Evolutionary conservation across 2,113 vertebrate genomes (phyloP).

Genomic region (Bufo bufo): DNA sequence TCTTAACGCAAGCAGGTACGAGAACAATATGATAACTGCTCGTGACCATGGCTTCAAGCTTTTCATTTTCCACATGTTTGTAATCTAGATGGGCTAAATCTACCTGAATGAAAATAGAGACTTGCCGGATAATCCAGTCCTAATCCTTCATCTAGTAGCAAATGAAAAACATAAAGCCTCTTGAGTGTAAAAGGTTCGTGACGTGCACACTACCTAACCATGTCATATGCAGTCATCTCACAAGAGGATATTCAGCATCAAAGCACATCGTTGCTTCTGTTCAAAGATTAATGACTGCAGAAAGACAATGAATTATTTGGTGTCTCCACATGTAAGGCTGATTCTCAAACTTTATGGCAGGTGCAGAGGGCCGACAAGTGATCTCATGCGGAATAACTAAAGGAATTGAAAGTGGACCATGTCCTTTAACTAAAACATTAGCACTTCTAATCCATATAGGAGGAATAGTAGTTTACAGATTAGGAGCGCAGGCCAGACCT

Average conservation of each 20-base stretch:
- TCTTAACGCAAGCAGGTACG: neutral
- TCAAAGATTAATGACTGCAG: constrained; percentile 71
- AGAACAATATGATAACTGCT: neutral
- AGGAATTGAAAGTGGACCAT: constrained; percentile 7
- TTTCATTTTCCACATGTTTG: constrained; percentile 56
- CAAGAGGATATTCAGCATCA: constrained; percentile 68
- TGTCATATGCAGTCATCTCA: constrained; percentile 72
- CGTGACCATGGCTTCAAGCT: neutral
- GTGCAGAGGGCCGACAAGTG: constrained; percentile 58
- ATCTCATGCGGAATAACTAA: constrained; percentile 48
- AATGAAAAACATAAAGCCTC: constrained; percentile 75
- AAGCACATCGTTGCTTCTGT: constrained; percentile 67
- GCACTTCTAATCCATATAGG: neutral
- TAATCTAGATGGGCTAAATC: constrained; percentile 67
- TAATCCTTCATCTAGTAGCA: constrained; percentile 71
- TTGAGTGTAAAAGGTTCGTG: constrained; percentile 71
- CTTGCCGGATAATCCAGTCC: constrained; percentile 70
- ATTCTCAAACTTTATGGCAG: constrained; percentile 60
- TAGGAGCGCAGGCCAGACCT: neutral
- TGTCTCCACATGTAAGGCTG: constrained; percentile 64
- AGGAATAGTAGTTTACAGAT: neutral
- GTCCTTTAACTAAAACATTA: constrained; percentile 26
- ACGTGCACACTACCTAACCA: constrained; percentile 70
- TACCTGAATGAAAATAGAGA: constrained; percentile 72
- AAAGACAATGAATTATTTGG: constrained; percentile 69